Conservation (phyloP, 1,140 invertebrate genomes). For the Diplogasteroides magnus region DNA sequence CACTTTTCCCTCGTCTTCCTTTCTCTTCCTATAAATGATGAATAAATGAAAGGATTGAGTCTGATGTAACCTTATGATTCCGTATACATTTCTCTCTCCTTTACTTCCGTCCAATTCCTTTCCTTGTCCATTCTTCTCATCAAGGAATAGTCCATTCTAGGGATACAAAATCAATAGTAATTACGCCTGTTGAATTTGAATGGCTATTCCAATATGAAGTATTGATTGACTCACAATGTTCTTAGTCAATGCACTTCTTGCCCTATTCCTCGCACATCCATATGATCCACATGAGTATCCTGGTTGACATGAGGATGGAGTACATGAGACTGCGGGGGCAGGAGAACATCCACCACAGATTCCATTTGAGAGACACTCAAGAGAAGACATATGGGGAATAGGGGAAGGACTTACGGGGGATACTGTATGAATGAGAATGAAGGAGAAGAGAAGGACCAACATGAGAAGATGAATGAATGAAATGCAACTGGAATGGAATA, state of each 20-base stretch:
- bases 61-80: background rate
- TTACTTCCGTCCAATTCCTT: slow-evolving; percentile 1
- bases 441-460: too few species aligned
- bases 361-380: background rate
- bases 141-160: slow-evolving; percentile 20
- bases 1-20: background rate
- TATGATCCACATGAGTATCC: slow-evolving; percentile 24
- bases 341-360: background rate
- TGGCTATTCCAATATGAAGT: background rate
- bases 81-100: background rate
- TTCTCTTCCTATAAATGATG: background rate
- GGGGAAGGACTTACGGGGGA: too few species aligned
- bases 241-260: slow-evolving; percentile 14
- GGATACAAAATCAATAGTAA: background rate
- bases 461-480: too few species aligned
- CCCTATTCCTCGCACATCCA: slow-evolving; percentile 24
- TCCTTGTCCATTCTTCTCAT: slow-evolving; percentile 16
- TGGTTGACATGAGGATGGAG: slow-evolving; percentile 14
- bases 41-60: too few species aligned
- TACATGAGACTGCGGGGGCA: slow-evolving; percentile 5
- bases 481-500: too few species aligned
- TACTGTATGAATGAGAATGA: too few species aligned
- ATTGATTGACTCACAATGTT: slow-evolving; percentile 11
- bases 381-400: too few species aligned
- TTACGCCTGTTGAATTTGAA: background rate